A percentile compares a stretch with the other conserved stretches of the same genome.
Evolutionary conservation across 2,113 vertebrate genomes (phyloP).

Genomic region (Microcebus tavaratra): DNA sequence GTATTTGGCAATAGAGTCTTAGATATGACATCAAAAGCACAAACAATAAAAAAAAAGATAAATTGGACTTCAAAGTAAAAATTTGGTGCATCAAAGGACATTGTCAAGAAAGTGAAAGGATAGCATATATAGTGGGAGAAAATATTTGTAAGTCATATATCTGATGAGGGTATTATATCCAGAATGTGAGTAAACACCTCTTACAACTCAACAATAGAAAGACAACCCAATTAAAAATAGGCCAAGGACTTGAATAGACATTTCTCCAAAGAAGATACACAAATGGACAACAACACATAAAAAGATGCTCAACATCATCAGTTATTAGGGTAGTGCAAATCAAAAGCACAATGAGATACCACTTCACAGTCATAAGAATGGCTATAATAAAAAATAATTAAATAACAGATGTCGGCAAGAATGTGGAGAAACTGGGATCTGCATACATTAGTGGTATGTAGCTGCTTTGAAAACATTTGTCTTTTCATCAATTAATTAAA

Average conservation of each 20-base stretch:
- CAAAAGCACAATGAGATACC: background rate
- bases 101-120: background rate
- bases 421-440: background rate
- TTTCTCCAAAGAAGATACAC: background rate
- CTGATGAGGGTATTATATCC: background rate
- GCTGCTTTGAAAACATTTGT: background rate
- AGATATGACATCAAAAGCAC: too few relatives aligned
- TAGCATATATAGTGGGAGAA: background rate
- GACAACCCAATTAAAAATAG: background rate
- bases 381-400: background rate
- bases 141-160: background rate
- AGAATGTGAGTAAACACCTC: background rate
- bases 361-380: background rate
- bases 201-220: background rate
- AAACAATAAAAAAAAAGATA: background rate
- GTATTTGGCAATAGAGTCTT: background rate
- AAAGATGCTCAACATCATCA: background rate
- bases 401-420: background rate
- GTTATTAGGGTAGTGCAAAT: background rate
- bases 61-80: background rate
- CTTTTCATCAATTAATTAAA: background rate
- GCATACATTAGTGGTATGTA: background rate
- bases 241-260: background rate
- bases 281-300: background rate
- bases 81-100: background rate